A percentile compares a stretch with the other conserved stretches of the same genome.
These are phyloP conservation scores for Anthopleura xanthogrammica DNA, from an alignment of 92 coral and sea anemone genomes.

Conservation along the genomic window DNA sequence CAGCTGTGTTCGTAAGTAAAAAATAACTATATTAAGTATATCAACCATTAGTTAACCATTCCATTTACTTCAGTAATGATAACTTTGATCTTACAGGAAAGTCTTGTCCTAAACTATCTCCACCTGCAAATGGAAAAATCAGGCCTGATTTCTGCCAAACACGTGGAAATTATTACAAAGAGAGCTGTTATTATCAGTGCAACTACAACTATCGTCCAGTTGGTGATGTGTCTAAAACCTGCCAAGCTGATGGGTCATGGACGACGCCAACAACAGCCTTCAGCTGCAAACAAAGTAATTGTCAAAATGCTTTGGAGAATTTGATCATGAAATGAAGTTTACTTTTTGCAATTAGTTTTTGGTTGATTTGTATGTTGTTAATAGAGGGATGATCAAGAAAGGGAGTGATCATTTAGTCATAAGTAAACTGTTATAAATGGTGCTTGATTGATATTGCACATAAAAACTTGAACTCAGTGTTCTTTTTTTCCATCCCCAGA, in stretches of 20 bases:
- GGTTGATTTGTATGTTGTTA: background rate
- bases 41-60: no score
- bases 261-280: slow-evolving; percentile 45
- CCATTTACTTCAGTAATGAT: no score
- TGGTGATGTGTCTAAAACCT: slow-evolving; percentile 57
- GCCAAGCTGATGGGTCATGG: slow-evolving; percentile 72
- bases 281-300: slow-evolving; percentile 54
- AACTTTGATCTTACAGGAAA: slow-evolving; percentile 33
- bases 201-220: slow-evolving; percentile 47
- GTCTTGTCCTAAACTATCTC: slow-evolving; percentile 64
- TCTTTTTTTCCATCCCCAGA: slow-evolving; percentile 19
- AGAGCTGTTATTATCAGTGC: slow-evolving; percentile 63
- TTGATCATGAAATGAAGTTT: background rate
- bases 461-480: no score
- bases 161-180: slow-evolving; percentile 54
- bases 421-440: no score
- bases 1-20: slow-evolving; percentile 24
- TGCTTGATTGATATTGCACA: no score
- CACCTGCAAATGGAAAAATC: slow-evolving; percentile 65
- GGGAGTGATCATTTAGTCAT: no score
- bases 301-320: background rate
- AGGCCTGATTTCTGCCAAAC: slow-evolving; percentile 57
- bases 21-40: no score
- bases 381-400: no score
- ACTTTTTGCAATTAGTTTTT: background rate